A percentile compares a stretch with the other conserved stretches of the same genome.
phyloP scores from a whole-genome alignment of 2,797 vertebrate species.

The Notolepis coatsorum region DNA sequence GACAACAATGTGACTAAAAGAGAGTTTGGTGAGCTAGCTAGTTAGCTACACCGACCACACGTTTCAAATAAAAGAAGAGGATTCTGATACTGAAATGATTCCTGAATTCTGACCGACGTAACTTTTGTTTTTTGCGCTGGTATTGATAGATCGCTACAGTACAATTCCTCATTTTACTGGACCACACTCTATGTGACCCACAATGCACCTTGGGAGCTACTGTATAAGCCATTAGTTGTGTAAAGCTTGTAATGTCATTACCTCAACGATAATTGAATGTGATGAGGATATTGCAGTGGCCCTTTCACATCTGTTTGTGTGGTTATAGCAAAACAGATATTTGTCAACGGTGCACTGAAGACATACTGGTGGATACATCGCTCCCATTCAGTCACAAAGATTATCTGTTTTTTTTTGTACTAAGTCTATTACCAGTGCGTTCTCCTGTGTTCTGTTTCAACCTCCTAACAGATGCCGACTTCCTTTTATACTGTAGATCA shows the following conservation, averaged over 20 bases:
- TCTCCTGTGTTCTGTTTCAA: slow-evolving; percentile 30
- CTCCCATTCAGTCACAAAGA: slow-evolving; percentile 69
- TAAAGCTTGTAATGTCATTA: slow-evolving; percentile 51
- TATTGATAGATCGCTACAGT: background rate
- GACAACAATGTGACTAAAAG: too few species aligned
- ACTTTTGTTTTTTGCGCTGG: too few species aligned
- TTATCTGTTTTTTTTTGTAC: slow-evolving; percentile 58
- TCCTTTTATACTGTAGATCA: slow-evolving; percentile 50
- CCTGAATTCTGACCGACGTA: background rate
- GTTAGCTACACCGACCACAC: background rate
- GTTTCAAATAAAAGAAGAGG: background rate
- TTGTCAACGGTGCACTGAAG: slow-evolving; percentile 46
- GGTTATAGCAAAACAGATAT: slow-evolving; percentile 43
- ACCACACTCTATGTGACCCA: background rate
- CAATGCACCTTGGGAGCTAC: slow-evolving; percentile 11
- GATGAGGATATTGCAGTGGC: slow-evolving; percentile 24
- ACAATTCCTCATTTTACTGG: slow-evolving; percentile 31
- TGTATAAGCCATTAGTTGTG: slow-evolving; percentile 11
- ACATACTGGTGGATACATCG: slow-evolving; percentile 34
- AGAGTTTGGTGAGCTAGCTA: too few species aligned
- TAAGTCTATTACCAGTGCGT: background rate
- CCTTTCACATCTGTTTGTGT: slow-evolving; percentile 9
- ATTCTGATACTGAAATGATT: slow-evolving; percentile 9
- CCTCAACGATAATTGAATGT: slow-evolving; percentile 21
- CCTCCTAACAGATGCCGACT: slow-evolving; percentile 55